Base-by-base conservation (phyloP, 2,888 invertebrate genomes). In the Chrysolina americana region DNA sequence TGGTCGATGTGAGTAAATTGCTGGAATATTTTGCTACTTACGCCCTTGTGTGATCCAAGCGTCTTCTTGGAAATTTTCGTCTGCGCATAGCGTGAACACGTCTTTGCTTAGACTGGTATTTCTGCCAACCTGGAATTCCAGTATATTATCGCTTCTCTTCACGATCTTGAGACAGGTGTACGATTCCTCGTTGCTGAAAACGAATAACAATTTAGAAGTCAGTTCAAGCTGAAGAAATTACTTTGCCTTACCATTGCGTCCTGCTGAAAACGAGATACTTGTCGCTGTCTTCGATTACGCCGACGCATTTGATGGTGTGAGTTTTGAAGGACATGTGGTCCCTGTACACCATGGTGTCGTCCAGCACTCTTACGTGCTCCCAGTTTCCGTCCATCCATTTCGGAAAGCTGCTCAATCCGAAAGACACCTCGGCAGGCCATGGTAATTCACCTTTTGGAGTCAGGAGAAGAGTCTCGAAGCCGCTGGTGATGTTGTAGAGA, bases 11-110 rank as follows among this genome's bases (percentile, higher is more conserved):
- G 36, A 36, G 36, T 36, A 36, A 8, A 6, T 36, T 36, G 36
- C 8, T 36, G 8, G 8, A 36, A 36, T 36, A 36, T 36, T 44
- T 9, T 5, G 44, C 10, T 68, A 90, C 91, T 89, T 86, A 91
- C 92, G 89, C 78, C 91, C 91, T 90, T 92, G 92, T 1, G 92
- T 92, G 81, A 91, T 89, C 92, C 92, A 92, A 62, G 88, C 87
- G 63, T 89, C 88, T 64, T 89, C 87, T 66, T 89, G 87, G 80
- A 92, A 90, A 84, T 91, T 90, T 41, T 84, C 80, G 59, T 86
- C 85, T 15, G 84, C 79, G 77, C 87, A 88, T 59, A 87, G 75
- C 28, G 80, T 81, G 66, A 82, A 86, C 41, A 83, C 83, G 71
- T 87, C 84, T 70, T 83, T 82, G 65, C 80, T 83, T 41, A 77